Base-by-base conservation (phyloP, 2,888 invertebrate species). In the Liodrosophila aerea region DNA sequence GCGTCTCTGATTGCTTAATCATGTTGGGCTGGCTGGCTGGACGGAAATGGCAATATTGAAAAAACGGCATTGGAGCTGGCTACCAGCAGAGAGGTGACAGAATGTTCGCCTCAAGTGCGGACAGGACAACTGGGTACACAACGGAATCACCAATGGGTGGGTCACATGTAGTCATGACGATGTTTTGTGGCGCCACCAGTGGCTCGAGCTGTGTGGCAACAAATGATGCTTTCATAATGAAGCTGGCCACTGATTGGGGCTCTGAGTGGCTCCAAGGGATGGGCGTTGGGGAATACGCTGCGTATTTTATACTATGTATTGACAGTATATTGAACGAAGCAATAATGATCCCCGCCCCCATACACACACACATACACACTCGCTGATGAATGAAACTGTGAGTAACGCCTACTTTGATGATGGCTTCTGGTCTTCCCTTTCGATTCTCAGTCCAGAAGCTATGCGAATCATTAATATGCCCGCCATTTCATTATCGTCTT, bases 21-120 rank as follows among this genome's bases (percentile, higher is more conserved):
- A 76, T 81, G 80, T 84, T 54, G 83, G 64, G 1, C 4, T 15
- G 36, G 12, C 7, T 9, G 36, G n/a, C 11, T 15, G 13, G 64
- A 63, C 73, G 81, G 77, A 77, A 77, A 77, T 73, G 47, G 73
- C 71, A 61, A 84, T 75, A 85, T 84, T 84, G 86, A 82, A 84
- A n/a, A 83, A 78, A 58, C 77, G 68, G 77, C 83, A 77, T 64
- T 78, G 83, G 81, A 73, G 65, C 51, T 58, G 64, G 57, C 44
- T 43, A 34, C 59, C 64, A 58, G 30, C 49, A 44, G 57, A 36
- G 41, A 51, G 41, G 11, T 31, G 37, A 58, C 22, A 54, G 61
- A 60, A 43, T 54, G 68, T 41, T 68, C 40, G 51, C 40, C 59
- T 37, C 22, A 15, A n/a, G 18, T 45, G 44, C 2, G 22, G 22